Evolutionary conservation across 2,113 vertebrate species (phyloP).

Genomic region (Aptenodytes forsteri): DNA sequence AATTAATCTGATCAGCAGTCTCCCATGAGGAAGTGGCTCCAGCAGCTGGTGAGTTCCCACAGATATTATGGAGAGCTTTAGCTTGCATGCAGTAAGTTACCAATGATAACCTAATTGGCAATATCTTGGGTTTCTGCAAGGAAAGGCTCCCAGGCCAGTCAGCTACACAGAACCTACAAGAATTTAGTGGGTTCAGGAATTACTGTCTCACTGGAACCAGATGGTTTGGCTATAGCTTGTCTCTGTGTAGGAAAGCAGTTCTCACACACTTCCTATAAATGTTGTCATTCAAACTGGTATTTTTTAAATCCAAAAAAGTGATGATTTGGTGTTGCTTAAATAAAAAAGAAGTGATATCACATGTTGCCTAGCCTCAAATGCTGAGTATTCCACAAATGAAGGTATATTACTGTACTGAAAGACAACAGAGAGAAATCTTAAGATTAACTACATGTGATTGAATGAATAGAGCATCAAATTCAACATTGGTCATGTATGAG

Average conservation of each 20-base stretch:
- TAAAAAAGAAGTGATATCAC: background rate
- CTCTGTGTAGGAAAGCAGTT: constrained; percentile 55
- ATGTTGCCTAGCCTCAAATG: background rate
- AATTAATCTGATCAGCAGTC: background rate
- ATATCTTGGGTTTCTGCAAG: background rate
- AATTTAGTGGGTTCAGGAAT: constrained; percentile 20
- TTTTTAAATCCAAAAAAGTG: background rate
- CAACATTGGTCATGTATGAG: background rate
- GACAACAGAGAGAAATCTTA: background rate
- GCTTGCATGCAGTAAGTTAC: background rate
- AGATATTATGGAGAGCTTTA: background rate
- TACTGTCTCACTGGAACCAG: constrained; percentile 44
- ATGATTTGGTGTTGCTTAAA: background rate
- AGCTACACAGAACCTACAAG: background rate
- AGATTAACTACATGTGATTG: background rate
- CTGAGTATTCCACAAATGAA: background rate
- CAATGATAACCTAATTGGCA: background rate
- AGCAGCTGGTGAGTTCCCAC: background rate
- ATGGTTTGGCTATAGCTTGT: constrained; percentile 54
- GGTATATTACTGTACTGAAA: background rate
- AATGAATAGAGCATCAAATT: background rate
- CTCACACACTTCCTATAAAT: constrained; percentile 52
- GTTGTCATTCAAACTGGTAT: constrained; percentile 44
- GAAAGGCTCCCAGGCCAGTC: background rate
- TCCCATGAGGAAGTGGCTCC: background rate